Evolutionary conservation across 2,113 vertebrate genomes (phyloP).

Genomic region (Narcine bancroftii): DNA sequence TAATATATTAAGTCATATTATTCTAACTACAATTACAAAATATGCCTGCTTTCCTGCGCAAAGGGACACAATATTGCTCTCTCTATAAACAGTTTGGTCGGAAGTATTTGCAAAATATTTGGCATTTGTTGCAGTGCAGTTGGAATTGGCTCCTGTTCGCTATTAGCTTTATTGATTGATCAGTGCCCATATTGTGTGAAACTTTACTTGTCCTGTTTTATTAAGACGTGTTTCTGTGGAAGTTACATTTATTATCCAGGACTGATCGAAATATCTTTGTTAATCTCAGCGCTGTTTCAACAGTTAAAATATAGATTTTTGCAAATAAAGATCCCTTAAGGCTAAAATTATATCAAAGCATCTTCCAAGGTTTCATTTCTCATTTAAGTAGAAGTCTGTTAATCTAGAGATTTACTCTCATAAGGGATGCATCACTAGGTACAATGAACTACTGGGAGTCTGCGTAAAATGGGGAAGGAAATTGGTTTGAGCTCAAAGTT

Average conservation of each 20-base stretch:
- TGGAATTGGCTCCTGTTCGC: constrained; percentile 43
- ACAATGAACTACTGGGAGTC: neutral
- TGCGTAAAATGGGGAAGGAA: neutral
- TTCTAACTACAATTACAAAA: constrained; percentile 47
- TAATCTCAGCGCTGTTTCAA: neutral
- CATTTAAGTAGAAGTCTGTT: neutral
- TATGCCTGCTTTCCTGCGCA: constrained; percentile 46
- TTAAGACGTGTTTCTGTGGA: constrained; percentile 51
- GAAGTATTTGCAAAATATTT: constrained; percentile 45
- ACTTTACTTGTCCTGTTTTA: constrained; percentile 46
- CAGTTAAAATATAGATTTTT: constrained; percentile 24
- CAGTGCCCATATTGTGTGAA: constrained; percentile 47
- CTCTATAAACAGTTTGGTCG: constrained; percentile 42
- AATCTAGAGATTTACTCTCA: neutral
- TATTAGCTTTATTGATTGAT: constrained; percentile 51
- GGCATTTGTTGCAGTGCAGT: constrained; percentile 44
- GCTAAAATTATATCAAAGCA: neutral
- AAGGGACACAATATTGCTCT: constrained; percentile 42
- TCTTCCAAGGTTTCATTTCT: neutral
- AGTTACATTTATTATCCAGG: constrained; percentile 47
- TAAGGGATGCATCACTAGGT: neutral
- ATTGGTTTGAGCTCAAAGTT: neutral
- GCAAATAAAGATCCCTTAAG: constrained; percentile 11
- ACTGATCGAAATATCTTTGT: neutral
- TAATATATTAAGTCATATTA: constrained; percentile 45